These are phyloP conservation scores for Sphaerophoria taeniata DNA, from an alignment of 2,888 invertebrate species.

Conservation along the genomic window DNA sequence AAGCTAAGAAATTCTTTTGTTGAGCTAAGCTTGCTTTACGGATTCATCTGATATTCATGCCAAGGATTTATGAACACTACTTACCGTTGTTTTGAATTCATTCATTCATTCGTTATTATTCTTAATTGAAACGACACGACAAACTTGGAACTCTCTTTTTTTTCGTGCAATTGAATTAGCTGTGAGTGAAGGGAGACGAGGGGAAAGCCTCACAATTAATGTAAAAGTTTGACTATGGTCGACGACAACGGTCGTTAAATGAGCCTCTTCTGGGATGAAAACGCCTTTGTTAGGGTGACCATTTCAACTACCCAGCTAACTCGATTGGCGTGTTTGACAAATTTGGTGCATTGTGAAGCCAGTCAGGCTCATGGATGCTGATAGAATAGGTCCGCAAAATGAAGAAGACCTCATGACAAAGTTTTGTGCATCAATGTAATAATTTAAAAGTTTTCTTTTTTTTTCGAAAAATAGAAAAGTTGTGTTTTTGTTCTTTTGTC, in stretches of 20 bases:
- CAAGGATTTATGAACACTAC: slow-evolving; percentile 49
- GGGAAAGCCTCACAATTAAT: background rate
- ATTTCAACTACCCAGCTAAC: background rate
- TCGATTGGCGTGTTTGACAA: background rate
- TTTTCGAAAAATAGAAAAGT: background rate
- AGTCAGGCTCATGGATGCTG: slow-evolving; percentile 38
- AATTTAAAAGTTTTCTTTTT: slow-evolving; percentile 38
- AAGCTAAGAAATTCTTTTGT: background rate
- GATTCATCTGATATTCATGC: slow-evolving; percentile 38
- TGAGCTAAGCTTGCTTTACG: background rate
- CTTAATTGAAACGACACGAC: slow-evolving; percentile 18
- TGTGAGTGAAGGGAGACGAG: background rate
- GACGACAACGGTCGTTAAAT: background rate
- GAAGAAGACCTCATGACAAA: slow-evolving; percentile 3
- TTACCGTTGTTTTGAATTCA: slow-evolving; percentile 57
- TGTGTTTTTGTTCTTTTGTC: slow-evolving; percentile 36
- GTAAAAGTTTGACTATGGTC: slow-evolving; percentile 15
- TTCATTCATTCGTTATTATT: slow-evolving; percentile 37
- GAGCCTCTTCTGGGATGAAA: background rate
- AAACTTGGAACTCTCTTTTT: slow-evolving; percentile 1
- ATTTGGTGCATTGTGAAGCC: slow-evolving; percentile 12
- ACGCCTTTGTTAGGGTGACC: background rate
- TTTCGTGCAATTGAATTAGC: slow-evolving; percentile 24
- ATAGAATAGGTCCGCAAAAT: background rate
- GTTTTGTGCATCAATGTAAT: slow-evolving; percentile 54